Evolutionary conservation across 2,797 vertebrate species (phyloP).

Genomic region (Clarias fuscus): DNA sequence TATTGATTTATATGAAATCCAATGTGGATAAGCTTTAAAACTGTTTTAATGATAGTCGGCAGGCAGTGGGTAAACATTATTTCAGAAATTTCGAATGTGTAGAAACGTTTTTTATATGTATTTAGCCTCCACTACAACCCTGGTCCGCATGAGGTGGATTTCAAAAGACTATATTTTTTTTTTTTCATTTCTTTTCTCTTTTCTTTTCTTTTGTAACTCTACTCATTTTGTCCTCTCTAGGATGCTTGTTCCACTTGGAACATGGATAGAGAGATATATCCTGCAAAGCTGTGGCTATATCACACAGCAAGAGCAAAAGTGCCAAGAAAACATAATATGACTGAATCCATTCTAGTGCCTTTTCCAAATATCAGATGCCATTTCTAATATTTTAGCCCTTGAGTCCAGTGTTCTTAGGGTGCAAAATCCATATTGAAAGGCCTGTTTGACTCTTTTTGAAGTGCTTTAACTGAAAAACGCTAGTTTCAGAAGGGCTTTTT

Average conservation of each 20-base stretch:
- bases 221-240: constrained; percentile 45
- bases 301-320: constrained; percentile 40
- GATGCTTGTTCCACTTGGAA: constrained; percentile 50
- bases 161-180: neutral
- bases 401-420: constrained; percentile 38
- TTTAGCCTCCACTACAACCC: no score
- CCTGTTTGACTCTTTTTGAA: constrained; percentile 48
- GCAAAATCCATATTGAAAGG: constrained; percentile 53
- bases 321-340: constrained; percentile 52
- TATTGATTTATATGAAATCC: no score
- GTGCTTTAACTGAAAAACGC: constrained; percentile 45
- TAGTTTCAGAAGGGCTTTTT: constrained; percentile 44
- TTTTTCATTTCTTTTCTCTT: neutral
- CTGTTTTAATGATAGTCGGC: no score
- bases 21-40: no score
- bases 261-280: constrained; percentile 45
- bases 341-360: constrained; percentile 45
- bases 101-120: no score
- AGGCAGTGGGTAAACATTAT: no score
- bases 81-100: no score
- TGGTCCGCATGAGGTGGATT: no score
- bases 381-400: constrained; percentile 44
- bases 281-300: constrained; percentile 38
- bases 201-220: constrained; percentile 23
- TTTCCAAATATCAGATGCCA: constrained; percentile 48